Base-by-base conservation (phyloP, 2,113 vertebrate genomes). In the Clarias macrocephalus region DNA sequence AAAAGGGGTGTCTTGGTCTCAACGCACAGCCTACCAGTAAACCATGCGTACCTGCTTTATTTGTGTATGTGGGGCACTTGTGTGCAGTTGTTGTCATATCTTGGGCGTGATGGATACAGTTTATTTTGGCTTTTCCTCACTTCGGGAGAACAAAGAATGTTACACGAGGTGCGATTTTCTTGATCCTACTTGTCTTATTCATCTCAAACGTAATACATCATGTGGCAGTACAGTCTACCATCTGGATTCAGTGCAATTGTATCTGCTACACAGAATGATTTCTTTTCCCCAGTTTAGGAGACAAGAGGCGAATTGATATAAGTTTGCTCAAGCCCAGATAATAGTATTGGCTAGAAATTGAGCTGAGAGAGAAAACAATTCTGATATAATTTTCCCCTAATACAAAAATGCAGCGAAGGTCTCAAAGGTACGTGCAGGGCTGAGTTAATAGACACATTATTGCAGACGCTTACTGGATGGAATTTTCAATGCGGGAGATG, bases 401-500 rank as follows among this genome's bases (percentile, higher is more conserved):
- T 73, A 73, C 66, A 60, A 84, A 84, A 72, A 73, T 52, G 18
- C 21, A 66, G 15, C 52, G 59, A 59, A 16, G 28, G 68, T 60
- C 72, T 77, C 18, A 33, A 37, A 63, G 37, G 72, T 76, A 48
- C 52, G 56, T 82, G 54, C 56, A 59, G 66, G 37, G 18, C 19
- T 25, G 56, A 52, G 54, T 82, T 80, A 84, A 82, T 63, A 62
- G 19, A 65, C 42, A 85, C 68, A 85, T 86, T 87, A 60, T 25
- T 4, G 76, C 25, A 42, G 19, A 75, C 76, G 98, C 98, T 99
- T 96, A 99, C 98, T 98, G 98, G 92, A 99, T 99, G 90, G 98
- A 98, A 94, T 96, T 99, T 94, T 99, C 98, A 63, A 99, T 99
- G 89, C 97, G 97, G 8, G 97, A 96, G 93, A 99, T 97, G 90